Base-by-base conservation (phyloP, 2,797 vertebrate genomes). In the Pelochelys cantorii region DNA sequence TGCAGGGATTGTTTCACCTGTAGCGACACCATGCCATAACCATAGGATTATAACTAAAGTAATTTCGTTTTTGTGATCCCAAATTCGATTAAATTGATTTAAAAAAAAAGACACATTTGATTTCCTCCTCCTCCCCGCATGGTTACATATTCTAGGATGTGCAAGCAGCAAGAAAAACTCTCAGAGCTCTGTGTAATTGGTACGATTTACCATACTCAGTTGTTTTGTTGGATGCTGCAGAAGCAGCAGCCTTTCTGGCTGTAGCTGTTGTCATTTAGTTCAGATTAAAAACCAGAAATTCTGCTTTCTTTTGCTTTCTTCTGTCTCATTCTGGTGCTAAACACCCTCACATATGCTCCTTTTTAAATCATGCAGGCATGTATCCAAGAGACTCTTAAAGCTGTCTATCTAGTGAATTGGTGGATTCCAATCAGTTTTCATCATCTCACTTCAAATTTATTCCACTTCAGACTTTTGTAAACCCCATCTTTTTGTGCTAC, bases 361-460 rank as follows among this genome's bases (percentile, higher is more conserved):
- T 81, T 54, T 77, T 81, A 42, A 71, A 88, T 87, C 89, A 84
- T 88, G 84, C 13, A 88, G 42, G 86, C 84, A 88, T 1, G 3
- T 7, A 54, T 93, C 78, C 0, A 7, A 92, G 22, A 93, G 60
- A 81, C 83, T 79, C 52, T 83, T 91, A 52, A 79, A 91, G 84
- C 11, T 75, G 75, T 57, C 53, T 91, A 29, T 52, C 62, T 56
- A 85, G 55, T 31, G 81, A 80, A 87, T 68, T n/a, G 15, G n/a
- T 71, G 29, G 52, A 65, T 94, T 95, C 92, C 84, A 82, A 90
- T 48, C 42, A 52, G 7, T 59, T 94, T 97, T 95, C 12, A 81
- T 42, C 88, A 65, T 80, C 94, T 97, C 90, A 53, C 86, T 96
- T 89, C 84, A 80, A 87, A 79, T 86, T 91, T 95, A 81, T 68